phyloP scores from a whole-genome alignment of 1,140 invertebrate genomes.

The Mylabris phalerata region DNA sequence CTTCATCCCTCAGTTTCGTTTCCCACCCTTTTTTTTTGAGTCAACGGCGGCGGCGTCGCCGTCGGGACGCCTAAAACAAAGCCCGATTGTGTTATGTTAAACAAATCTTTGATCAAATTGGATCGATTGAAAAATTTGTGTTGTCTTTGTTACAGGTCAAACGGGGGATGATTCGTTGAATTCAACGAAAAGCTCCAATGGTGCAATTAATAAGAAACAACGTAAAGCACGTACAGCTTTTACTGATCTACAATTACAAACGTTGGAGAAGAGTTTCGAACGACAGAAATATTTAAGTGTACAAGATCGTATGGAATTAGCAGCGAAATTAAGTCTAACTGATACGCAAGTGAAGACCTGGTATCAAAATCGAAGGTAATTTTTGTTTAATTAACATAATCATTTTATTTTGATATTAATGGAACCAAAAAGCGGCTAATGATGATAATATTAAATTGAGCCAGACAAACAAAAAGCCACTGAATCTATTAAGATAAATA shows the following conservation, averaged over 20 bases:
- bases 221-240: constrained; percentile 97
- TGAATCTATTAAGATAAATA: too few species aligned
- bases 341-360: constrained; percentile 99
- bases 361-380: constrained; percentile 96
- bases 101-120: not conserved
- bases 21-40: not conserved
- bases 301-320: constrained; percentile 96
- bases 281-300: constrained; percentile 97
- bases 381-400: constrained; percentile 28
- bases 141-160: constrained; percentile 38
- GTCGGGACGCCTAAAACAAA: constrained; percentile 32
- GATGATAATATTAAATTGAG: too few species aligned
- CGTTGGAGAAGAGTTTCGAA: constrained; percentile 96
- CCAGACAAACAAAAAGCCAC: too few species aligned
- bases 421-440: not conserved
- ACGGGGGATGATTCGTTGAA: constrained; percentile 41
- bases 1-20: constrained; percentile 15
- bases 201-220: constrained; percentile 82
- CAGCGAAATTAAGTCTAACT: constrained; percentile 89
- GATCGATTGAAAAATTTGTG: not conserved
- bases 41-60: constrained; percentile 11
- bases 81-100: constrained; percentile 19
- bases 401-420: not conserved
- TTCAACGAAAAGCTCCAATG: constrained; percentile 43
- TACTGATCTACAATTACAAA: constrained; percentile 95